Evolutionary conservation across 2,888 invertebrate species (phyloP), one percentile per base, ranked within the genome.

Genomic region (Sceliomorpha sp.): DNA sequence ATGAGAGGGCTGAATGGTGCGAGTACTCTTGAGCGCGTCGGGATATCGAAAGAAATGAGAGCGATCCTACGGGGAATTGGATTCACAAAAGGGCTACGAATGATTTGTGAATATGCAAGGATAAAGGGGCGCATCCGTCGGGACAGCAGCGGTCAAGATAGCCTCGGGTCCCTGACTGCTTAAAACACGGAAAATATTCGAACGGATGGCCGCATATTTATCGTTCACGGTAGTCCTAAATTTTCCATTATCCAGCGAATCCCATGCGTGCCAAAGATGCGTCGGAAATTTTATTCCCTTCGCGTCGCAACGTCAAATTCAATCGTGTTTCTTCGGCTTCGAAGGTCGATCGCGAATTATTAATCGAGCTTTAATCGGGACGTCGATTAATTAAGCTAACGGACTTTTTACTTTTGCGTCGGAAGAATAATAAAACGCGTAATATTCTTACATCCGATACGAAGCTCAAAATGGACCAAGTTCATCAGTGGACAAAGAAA

Each of bases 31-130:
- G 56, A 56, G 48, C 51, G 50, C 53, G 47, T 50, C 37, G 27
- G 37, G 60, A 63, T 64, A 58, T 69, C 53, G 72, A 69, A 55
- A 66, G 62, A 69, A 51, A 66, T 55, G 66, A 63, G 67, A 56
- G 72, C 63, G 42, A 51, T 80, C 79, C 81, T 83, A 55, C 58
- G 79, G 66, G 79, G 76, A 76, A 73, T 77, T 76, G 77, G 81
- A 79, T 79, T 81, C 75, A 75, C 75, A 70, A 70, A 75, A 76
- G 76, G 72, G 73, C 75, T 69, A 60, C 79, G 81, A 85, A 88
- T 88, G 88, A 88, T 88, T 87, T 87, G 88, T 88, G 87, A 86
- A 85, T 87, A 87, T 86, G 86, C 85, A 87, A 87, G 84, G 81
- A 82, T 82, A 81, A 79, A 81, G 83, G 85, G 80, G 81, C 78